Base-by-base conservation (phyloP, 2,797 vertebrate genomes). In the Sebastes umbrosus region DNA sequence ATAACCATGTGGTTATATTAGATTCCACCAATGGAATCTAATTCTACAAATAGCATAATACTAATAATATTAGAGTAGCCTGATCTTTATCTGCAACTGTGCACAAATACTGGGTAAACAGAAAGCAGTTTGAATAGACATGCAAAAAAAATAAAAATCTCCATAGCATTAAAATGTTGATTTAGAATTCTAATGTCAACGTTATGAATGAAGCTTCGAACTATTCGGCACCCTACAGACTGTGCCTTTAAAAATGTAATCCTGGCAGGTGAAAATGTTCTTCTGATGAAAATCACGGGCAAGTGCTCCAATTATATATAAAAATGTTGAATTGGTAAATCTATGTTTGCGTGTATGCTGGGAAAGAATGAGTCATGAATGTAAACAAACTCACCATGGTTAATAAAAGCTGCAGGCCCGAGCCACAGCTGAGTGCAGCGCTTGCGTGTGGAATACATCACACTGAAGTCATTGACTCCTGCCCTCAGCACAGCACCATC, bases 381-480 rank as follows among this genome's bases (percentile, higher is more conserved):
- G 52, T 27, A 68, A 64, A 80, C 54, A 31, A 71, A 75, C 95
- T 95, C 87, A 99, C 98, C 98, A 2, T 99, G 98, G 95, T 98
- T 99, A 85, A 99, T 98, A 91, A 99, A 99, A 65, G 98, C 97
- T 0, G 98, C 98, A 0, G 98, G 98, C 5, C 98, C 98, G 0
- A 99, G 95, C 98, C 97, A 98, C 34, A 98, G 96, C 90, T 98
- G 98, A 11, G 97, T 96, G 8, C 97, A 97, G 86, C 96, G 97
- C 74, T 97, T 98, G 13, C 97, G 96, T 0, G 97, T 99, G 1
- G 98, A 99, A 91, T 99, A 99, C 97, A 98, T 99, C 77, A 99
- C 96, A 66, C 98, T 99, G 94, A 99, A 99, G 92, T 98, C 97
- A 1, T 99, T 99, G 79, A 98, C 96, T 0, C 98, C 98, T 0